Evolutionary conservation across 2,113 vertebrate species (phyloP).

Genomic region (Trachemys scripta): DNA sequence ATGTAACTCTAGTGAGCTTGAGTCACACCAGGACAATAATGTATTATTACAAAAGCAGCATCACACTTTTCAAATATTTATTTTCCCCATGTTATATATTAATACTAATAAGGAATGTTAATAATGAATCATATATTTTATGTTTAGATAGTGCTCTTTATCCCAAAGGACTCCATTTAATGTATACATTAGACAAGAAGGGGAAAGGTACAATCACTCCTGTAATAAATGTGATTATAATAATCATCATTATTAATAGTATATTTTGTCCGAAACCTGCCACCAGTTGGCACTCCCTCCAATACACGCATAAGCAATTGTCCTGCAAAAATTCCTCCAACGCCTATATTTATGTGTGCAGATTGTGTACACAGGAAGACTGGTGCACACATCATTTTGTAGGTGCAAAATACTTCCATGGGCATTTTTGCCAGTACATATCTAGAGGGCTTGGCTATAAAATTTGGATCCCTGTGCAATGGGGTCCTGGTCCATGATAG

Average conservation of each 20-base stretch:
- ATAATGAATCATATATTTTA: neutral
- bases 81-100: neutral
- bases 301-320: neutral
- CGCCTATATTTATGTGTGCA: neutral
- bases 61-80: neutral
- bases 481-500: neutral
- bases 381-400: neutral
- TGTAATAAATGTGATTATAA: neutral
- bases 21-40: neutral
- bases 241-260: neutral
- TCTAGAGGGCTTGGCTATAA: neutral
- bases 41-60: neutral
- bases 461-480: neutral
- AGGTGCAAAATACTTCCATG: neutral
- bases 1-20: neutral
- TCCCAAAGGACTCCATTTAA: fast-evolving
- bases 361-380: neutral
- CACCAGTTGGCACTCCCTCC: neutral
- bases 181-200: neutral
- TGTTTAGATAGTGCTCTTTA: neutral
- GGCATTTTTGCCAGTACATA: neutral
- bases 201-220: neutral
- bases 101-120: neutral
- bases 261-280: neutral
- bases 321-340: neutral